phyloP scores from a whole-genome alignment of 2,888 invertebrate genomes.

The Didymodactylos carnosus region DNA sequence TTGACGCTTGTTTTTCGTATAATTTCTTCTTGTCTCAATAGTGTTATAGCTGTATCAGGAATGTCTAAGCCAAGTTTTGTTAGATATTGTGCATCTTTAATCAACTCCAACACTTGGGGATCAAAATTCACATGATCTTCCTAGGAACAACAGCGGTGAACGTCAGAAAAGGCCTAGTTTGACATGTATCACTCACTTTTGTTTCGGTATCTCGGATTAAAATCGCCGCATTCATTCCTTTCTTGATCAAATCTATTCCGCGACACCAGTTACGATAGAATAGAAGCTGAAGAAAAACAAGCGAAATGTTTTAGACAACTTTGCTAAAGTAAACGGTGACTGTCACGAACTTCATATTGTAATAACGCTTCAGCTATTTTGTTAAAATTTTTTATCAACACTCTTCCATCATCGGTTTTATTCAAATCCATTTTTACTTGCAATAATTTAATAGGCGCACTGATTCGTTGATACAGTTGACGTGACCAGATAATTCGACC shows the following conservation, averaged over 20 bases:
- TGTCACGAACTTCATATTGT: conserved; percentile 29
- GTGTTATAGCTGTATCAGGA: conserved; percentile 28
- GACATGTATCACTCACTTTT: conserved; percentile 16
- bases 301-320: no score
- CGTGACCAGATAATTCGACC: conserved; percentile 58
- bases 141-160: conserved; percentile 9
- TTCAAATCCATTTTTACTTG: conserved; percentile 27
- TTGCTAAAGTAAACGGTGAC: no score
- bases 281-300: conserved; percentile 24
- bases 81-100: conserved; percentile 33
- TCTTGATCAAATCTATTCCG: conserved; percentile 28
- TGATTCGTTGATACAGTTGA: conserved; percentile 57
- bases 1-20: conserved; percentile 19
- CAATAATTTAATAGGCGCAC: conserved; percentile 50
- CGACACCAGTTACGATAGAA: conserved; percentile 33
- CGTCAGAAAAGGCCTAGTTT: no score
- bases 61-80: conserved; percentile 31
- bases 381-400: conserved; percentile 31
- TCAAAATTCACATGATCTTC: conserved; percentile 32
- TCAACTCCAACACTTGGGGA: conserved; percentile 31
- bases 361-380: conserved; percentile 34
- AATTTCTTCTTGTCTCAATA: conserved; percentile 27
- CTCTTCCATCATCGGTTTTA: conserved; percentile 17
- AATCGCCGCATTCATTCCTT: conserved; percentile 29
- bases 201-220: conserved; percentile 40